Conservation (phyloP, 2,888 invertebrate species). For the Cheilosia vulpina region DNA sequence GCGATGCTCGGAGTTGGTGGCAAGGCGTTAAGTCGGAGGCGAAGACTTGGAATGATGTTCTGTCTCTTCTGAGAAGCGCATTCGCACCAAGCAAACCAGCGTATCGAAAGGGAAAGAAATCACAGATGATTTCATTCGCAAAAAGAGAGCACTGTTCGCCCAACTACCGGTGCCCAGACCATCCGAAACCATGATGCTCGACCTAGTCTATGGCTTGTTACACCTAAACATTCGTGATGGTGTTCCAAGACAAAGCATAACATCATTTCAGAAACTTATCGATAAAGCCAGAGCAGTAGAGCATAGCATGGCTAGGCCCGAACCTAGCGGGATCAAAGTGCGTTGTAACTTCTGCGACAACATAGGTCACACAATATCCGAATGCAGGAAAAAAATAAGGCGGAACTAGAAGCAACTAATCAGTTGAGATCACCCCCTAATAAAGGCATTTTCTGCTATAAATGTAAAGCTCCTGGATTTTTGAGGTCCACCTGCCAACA, state of each 20-base stretch:
- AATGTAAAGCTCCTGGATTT: slow-evolving; percentile 13
- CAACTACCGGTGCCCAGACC: slow-evolving; percentile 23
- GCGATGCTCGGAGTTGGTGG: slow-evolving; percentile 1
- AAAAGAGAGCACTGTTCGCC: slow-evolving; percentile 60
- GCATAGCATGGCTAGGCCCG: background rate
- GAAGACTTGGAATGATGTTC: slow-evolving; percentile 22
- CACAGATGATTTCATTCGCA: slow-evolving; percentile 50
- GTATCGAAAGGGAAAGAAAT: slow-evolving; percentile 62
- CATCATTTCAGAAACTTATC: background rate
- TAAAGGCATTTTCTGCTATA: slow-evolving; percentile 1
- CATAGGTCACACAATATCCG: background rate
- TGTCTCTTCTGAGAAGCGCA: slow-evolving; percentile 47
- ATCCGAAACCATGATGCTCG: slow-evolving; percentile 3
- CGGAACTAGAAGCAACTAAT: background rate
- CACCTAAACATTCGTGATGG: slow-evolving; percentile 1
- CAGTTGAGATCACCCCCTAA: slow-evolving; percentile 7
- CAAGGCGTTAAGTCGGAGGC: background rate
- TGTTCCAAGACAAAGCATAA: slow-evolving; percentile 4
- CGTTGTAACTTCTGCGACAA: slow-evolving; percentile 7
- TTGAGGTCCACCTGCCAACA: slow-evolving; percentile 15
- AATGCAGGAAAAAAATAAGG: slow-evolving; percentile 2
- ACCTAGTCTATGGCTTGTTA: slow-evolving; percentile 7
- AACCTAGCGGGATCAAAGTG: background rate
- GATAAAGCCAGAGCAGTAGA: slow-evolving; percentile 10
- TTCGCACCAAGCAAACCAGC: slow-evolving; percentile 65